A percentile compares a stretch with the other conserved stretches of the same genome.
Conservation (phyloP, 53 echinoderm and acorn worm genomes). For the Echinometra lucunter region DNA sequence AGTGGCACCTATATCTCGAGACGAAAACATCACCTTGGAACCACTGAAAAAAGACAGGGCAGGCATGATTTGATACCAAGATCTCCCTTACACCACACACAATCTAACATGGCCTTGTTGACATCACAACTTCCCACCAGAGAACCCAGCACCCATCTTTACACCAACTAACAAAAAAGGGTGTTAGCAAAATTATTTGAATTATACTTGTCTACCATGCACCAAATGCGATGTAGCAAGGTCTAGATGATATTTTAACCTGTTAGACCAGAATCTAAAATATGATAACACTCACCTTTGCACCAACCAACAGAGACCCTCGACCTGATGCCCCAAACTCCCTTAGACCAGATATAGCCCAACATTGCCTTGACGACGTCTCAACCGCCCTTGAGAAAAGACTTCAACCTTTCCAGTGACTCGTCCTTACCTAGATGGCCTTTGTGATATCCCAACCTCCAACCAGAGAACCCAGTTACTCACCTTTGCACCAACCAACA, state of each 20-base stretch:
- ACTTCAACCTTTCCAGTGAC: too few relatives aligned
- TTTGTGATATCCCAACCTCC: constrained; percentile 88
- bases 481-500: constrained; percentile 94
- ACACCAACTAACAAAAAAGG: constrained; percentile 81
- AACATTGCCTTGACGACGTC: constrained; percentile 89
- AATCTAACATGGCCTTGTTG: constrained; percentile 83
- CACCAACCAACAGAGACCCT: constrained; percentile 84
- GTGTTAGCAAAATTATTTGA: too few relatives aligned
- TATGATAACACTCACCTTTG: constrained; percentile 81
- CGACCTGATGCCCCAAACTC: constrained; percentile 81
- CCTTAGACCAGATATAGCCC: constrained; percentile 90
- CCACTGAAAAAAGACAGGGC: constrained; percentile 81
- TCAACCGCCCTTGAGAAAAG: too few relatives aligned
- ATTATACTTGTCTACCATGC: too few relatives aligned
- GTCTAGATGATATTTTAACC: too few relatives aligned
- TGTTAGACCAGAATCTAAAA: too few relatives aligned
- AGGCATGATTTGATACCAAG: constrained; percentile 79
- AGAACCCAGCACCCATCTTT: constrained; percentile 74
- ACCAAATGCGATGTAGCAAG: too few relatives aligned
- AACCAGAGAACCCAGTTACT: constrained; percentile 47
- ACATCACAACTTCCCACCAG: constrained; percentile 82
- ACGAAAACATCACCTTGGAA: constrained; percentile 79
- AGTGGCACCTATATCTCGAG: neutral
- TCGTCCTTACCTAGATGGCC: too few relatives aligned
- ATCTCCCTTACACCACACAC: constrained; percentile 92